Evolutionary conservation across 2,113 vertebrate species (phyloP), one percentile per base, ranked within the genome.

Genomic region (Hypomesus transpacificus): DNA sequence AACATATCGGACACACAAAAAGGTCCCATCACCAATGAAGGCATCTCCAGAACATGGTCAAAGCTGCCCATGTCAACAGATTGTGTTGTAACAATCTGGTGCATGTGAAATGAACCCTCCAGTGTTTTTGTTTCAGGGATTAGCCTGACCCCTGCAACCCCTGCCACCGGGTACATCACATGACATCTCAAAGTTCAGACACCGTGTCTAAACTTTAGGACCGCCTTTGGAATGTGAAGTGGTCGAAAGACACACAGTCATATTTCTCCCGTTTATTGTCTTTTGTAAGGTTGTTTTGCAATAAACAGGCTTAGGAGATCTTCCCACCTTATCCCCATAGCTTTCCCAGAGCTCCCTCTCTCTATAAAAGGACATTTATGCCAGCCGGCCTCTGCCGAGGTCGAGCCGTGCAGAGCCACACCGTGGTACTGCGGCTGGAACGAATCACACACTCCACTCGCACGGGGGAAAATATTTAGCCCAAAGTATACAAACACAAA

Each of bases 291-390:
- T 14, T 57, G 54, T 57, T 20, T 57, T 57, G 54, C 54, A 18
- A 4, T 57, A 17, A 46, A 46, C 54, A 57, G 17, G 54, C 54
- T 57, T n/a, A 14, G 14, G 46, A 20, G 39, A 50, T 66, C 64
- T 34, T 18, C 61, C 26, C 64, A 46, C 64, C 1, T 17, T 66
- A 24, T 66, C 34, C n/a, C 34, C 28, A 17, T 51, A 7, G n/a
- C 34, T 66, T 34, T 66, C 64, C 13, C 64, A 46, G 7, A 57
- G 54, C 66, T 68, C 21, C 9, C 28, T 20, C 20, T 68, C 16
- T 82, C 89, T 89, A 89, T 89, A 88, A 86, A 91, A 90, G 89
- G 86, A 88, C 87, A 90, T 80, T 57, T 87, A 87, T 88, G 79
- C 80, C 70, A 79, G 61, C 62, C 6, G 67, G 65, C 78, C 65